phyloP scores from a whole-genome alignment of 1,140 invertebrate genomes.

The Mamestra configurata region DNA sequence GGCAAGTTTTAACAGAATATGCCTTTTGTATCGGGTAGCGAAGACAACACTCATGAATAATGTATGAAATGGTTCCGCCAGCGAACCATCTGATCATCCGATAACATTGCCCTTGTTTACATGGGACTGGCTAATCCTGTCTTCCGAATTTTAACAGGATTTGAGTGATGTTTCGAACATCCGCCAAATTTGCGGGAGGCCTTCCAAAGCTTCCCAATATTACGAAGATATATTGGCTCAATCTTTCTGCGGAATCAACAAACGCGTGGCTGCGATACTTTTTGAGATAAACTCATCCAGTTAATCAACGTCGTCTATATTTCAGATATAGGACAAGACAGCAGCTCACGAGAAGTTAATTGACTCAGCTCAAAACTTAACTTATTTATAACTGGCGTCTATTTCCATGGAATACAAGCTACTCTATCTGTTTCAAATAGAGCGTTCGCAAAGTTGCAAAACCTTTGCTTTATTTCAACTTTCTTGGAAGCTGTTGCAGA shows the following conservation, averaged over 20 bases:
- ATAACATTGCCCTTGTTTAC: slow-evolving; percentile 78
- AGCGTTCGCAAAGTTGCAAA: slow-evolving; percentile 11
- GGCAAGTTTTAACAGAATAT: slow-evolving; percentile 49
- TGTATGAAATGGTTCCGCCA: slow-evolving; percentile 68
- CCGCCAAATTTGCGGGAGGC: slow-evolving; percentile 50
- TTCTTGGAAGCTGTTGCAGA: slow-evolving; percentile 11
- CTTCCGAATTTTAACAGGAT: slow-evolving; percentile 77
- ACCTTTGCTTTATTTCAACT: slow-evolving; percentile 7
- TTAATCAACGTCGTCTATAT: slow-evolving; percentile 31
- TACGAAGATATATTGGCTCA: slow-evolving; percentile 48
- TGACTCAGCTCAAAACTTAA: slow-evolving; percentile 18
- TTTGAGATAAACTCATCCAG: slow-evolving; percentile 38
- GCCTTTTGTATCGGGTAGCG: slow-evolving; percentile 57
- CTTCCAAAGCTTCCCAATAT: slow-evolving; percentile 18
- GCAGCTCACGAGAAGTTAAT: slow-evolving; percentile 20
- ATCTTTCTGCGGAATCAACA: slow-evolving; percentile 32
- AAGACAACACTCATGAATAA: slow-evolving; percentile 75
- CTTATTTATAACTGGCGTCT: slow-evolving; percentile 22
- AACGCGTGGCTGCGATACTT: slow-evolving; percentile 42
- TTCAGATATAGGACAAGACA: slow-evolving; percentile 7
- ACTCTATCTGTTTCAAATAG: slow-evolving; percentile 19
- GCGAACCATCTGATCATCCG: slow-evolving; percentile 71
- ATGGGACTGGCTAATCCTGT: slow-evolving; percentile 75
- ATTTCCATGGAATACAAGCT: slow-evolving; percentile 1
- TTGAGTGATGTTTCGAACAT: slow-evolving; percentile 67